phyloP scores from a whole-genome alignment of 1,140 invertebrate genomes.

The Caerostris darwini region DNA sequence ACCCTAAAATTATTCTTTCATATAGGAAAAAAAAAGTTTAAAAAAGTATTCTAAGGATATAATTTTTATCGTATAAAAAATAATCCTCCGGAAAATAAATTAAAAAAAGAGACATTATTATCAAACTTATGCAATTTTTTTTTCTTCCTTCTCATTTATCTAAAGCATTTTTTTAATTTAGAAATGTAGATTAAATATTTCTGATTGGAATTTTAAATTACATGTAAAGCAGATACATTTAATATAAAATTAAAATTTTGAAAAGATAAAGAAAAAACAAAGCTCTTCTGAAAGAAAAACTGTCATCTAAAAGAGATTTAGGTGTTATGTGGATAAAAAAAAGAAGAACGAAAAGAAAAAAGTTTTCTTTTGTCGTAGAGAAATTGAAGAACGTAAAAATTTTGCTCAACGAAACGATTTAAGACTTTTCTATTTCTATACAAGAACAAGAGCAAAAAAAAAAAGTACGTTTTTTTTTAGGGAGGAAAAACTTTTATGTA shows the following conservation, averaged over 20 bases:
- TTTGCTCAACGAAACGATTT: neutral
- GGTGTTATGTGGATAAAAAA: neutral
- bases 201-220: constrained; percentile 5
- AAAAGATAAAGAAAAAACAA: neutral
- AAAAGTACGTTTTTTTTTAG: no score
- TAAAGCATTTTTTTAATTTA: neutral
- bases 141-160: neutral
- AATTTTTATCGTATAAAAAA: neutral
- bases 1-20: neutral
- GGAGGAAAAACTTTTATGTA: no score
- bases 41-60: neutral
- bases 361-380: neutral
- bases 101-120: neutral
- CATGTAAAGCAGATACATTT: neutral
- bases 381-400: neutral
- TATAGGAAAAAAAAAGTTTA: neutral
- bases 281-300: neutral
- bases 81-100: neutral
- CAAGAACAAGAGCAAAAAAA: neutral
- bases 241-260: constrained; percentile 13
- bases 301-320: constrained; percentile 33
- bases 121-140: neutral
- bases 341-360: neutral
- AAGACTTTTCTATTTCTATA: neutral
- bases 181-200: neutral